Base-by-base conservation (phyloP, 2,113 vertebrate genomes). In the Anguilla japonica region DNA sequence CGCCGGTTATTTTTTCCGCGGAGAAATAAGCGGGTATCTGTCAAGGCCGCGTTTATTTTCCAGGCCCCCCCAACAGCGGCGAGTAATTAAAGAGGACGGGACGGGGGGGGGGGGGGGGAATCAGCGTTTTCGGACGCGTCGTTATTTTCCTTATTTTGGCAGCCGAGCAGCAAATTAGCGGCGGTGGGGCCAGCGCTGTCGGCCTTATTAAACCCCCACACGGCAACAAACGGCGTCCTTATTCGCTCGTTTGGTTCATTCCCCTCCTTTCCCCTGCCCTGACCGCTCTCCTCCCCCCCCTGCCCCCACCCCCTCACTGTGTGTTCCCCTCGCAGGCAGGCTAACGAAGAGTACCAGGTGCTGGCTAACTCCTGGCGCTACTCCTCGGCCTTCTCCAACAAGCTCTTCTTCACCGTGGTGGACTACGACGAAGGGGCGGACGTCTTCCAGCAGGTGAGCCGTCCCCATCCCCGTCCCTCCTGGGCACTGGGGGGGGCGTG, bases 341-440 rank as follows among this genome's bases (percentile, higher is more conserved):
- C 98, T 34, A 99, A 99, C 87, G 98, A 99, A 92, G 98, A 99
- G 90, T 99, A 99, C 90, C 98, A 99, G 90, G 98, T 99, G 22
- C 92, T 99, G 93, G 98, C 98, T 41, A 99, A 99, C 93, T 99
- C 98, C 0, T 99, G 98, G 98, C 97, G 98, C 71, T 99, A 99
- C 92, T 99, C 98, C 0, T 99, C 98, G 26, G 97, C 97, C 22
- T 99, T 99, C 91, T 99, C 98, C 89, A 99, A 98, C 95, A 98
- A 97, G 91, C 95, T 99, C 13, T 99, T 99, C 95, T 99, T 99
- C 93, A 99, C 98, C 0, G 96, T 99, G 26, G 98, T 99, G 91
- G 98, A 99, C 95, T 99, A 99, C 75, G 98, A 99, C 41, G 98
- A 99, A 89, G 98, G 98, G 8, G 97, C 98, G 13, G 98, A 99